Evolutionary conservation across 2,113 vertebrate genomes (phyloP).

Genomic region (Paedocypris sp.): DNA sequence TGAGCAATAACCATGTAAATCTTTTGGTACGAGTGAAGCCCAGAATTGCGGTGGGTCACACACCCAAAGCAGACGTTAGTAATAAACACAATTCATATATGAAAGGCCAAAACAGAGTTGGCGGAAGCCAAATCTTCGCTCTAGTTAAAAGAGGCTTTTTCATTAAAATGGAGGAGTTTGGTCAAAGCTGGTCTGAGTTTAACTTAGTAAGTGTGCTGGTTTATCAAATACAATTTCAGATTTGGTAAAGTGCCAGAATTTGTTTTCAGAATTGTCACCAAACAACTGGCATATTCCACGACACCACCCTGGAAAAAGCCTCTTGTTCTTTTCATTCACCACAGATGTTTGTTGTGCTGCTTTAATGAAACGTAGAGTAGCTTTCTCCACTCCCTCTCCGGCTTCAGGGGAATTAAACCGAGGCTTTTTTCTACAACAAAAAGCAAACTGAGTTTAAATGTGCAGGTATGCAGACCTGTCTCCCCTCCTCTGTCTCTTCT

Average conservation of each 20-base stretch:
- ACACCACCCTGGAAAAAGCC: conserved; percentile 45
- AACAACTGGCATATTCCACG: conserved; percentile 49
- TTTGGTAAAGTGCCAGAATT: no score
- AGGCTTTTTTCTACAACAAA: neutral
- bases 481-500: conserved; percentile 17
- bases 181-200: no score
- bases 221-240: no score
- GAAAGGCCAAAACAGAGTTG: neutral
- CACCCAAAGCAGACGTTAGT: no score
- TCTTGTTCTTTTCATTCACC: conserved; percentile 33
- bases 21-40: neutral
- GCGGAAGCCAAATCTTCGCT: no score
- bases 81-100: no score
- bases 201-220: no score
- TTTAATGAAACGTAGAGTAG: neutral
- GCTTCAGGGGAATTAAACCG: neutral
- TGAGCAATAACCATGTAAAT: neutral
- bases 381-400: neutral
- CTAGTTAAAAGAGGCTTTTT: no score
- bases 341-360: neutral
- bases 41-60: no score
- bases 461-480: neutral
- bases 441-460: neutral
- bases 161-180: no score
- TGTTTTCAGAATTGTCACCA: no score